A percentile compares a stretch with the other conserved stretches of the same genome.
phyloP scores from a whole-genome alignment of 1,140 invertebrate genomes.

The Aphidius ervi region DNA sequence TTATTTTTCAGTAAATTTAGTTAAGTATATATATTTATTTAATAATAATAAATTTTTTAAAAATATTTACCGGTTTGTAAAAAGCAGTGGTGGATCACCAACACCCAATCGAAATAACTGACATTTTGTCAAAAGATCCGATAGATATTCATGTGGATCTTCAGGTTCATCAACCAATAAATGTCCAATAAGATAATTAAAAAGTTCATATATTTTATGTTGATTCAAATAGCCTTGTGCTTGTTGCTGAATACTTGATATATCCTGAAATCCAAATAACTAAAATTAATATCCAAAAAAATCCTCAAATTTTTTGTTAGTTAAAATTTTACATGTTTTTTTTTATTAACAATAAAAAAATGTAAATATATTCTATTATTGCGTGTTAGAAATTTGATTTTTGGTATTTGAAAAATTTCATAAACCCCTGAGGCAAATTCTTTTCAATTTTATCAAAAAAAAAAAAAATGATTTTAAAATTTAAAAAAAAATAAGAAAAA shows the following conservation, averaged over 20 bases:
- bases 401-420: conserved; percentile 34
- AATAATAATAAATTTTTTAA: not conserved
- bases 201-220: conserved; percentile 49
- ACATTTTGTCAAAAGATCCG: conserved; percentile 50
- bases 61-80: conserved; percentile 32
- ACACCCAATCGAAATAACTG: conserved; percentile 49
- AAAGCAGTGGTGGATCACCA: conserved; percentile 49
- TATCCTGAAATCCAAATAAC: conserved; percentile 23
- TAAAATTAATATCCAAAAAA: not conserved
- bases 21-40: conserved; percentile 5
- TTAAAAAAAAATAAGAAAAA: not conserved
- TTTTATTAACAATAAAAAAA: not conserved
- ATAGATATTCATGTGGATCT: conserved; percentile 51
- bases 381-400: conserved; percentile 13
- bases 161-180: conserved; percentile 43
- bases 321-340: not conserved
- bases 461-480: not conserved
- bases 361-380: not conserved
- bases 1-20: not conserved
- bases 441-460: not conserved
- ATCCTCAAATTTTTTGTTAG: not conserved
- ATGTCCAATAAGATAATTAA: conserved; percentile 51
- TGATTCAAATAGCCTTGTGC: conserved; percentile 42
- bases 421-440: conserved; percentile 6
- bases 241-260: conserved; percentile 23